Evolutionary conservation across 1,140 invertebrate genomes (phyloP), one percentile per base, ranked within the genome.

Genomic region (Holotrichia oblita): DNA sequence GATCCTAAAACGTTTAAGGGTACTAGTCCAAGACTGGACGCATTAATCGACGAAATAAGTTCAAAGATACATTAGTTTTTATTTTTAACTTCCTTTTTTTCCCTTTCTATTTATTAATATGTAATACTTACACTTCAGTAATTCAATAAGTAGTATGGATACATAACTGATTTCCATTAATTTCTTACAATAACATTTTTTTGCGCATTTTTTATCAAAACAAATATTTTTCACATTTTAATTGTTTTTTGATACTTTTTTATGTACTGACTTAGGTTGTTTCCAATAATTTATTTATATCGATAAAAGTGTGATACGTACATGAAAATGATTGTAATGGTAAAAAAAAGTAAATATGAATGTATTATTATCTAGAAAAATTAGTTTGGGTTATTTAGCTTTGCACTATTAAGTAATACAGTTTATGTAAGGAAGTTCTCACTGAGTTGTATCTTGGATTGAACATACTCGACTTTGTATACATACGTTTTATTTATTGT

Each of bases 1-100:
- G 92, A 94, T 86, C 94, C 96, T 42, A 90, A 90, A 79, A 92
- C 93, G 84, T 97, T 96, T 87, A 92, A 92, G 76, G 96, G 95
- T 34, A 91, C 90, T 24, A 96, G 95, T 41, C 89, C 92, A 81
- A 91, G 96, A 79, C 89, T 96, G 74, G 96, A 97, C 85, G 91
- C 93, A 81, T 89, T 96, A 73, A 93, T 98, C 80, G 93, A 94
- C 81, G 87, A 91, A 80, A 92, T 95, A 41, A 78, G 77, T 76
- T 27, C 77, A 44, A 84, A 83, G 78, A 72, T 83, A 40, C 82
- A 79, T 79, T 84, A 80, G 78, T 41, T 78, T 42, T 76, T 64
- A 77, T 72, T 77, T 40, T 64, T 64, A 3, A 20, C 2, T 17
- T 64, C 9, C 10, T 64, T 22, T 9, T n/a, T 64, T 14, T 64